Evolutionary conservation across 2,888 invertebrate genomes (phyloP).

Genomic region (Caenorhabditis sulstoni): DNA sequence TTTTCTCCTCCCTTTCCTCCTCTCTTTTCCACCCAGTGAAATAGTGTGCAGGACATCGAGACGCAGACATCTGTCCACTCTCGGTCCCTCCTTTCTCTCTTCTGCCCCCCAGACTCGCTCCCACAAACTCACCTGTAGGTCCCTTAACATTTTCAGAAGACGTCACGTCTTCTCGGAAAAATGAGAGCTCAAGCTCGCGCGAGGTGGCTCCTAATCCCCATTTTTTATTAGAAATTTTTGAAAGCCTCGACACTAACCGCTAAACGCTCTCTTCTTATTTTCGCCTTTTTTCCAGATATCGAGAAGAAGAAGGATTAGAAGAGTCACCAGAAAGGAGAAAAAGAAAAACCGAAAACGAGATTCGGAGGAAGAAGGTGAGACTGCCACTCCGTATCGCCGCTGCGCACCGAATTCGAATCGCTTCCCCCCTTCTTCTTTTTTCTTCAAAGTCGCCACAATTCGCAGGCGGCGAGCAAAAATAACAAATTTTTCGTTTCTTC

Average conservation of each 20-base stretch:
- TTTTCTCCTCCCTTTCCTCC: constrained; percentile 5
- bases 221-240: background rate
- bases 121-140: constrained; percentile 9
- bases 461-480: background rate
- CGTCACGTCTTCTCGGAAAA: background rate
- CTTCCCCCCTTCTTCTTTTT: no score
- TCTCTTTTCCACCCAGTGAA: background rate
- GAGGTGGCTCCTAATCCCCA: background rate
- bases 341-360: no score
- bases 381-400: no score
- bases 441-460: no score
- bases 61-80: constrained; percentile 30
- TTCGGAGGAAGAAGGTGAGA: no score
- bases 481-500: constrained; percentile 12
- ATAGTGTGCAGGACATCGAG: constrained; percentile 31
- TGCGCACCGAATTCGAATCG: no score
- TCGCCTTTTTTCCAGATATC: background rate
- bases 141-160: background rate
- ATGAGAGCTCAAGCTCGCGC: background rate
- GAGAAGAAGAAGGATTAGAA: no score
- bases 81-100: no score
- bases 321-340: no score
- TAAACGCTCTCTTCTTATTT: background rate
- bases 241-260: background rate
- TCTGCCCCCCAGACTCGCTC: no score